phyloP scores from a whole-genome alignment of 2,113 vertebrate species.

The Himantopus leucocephalus region DNA sequence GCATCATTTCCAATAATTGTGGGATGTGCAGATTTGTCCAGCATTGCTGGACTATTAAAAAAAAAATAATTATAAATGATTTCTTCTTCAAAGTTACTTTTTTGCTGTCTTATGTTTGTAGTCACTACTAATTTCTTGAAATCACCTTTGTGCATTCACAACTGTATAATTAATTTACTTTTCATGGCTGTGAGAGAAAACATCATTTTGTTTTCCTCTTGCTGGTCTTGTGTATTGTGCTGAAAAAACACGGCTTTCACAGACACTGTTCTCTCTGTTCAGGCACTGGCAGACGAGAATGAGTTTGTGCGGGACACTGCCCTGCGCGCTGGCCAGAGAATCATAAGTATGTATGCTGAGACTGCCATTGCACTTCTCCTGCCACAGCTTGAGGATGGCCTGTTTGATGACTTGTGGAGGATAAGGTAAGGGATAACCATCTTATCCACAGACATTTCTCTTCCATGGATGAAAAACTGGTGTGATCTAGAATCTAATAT shows the following conservation, averaged over 20 bases:
- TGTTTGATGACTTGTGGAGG: conserved; percentile 97
- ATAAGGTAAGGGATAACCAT: conserved; percentile 80
- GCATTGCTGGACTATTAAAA: neutral
- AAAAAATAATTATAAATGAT: neutral
- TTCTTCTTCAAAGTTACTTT: neutral
- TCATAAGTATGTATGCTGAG: conserved; percentile 97
- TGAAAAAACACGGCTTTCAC: neutral
- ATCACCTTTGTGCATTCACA: neutral
- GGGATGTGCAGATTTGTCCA: neutral
- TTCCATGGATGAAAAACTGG: neutral
- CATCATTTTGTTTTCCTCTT: neutral
- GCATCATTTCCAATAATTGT: neutral
- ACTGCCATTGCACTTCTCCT: conserved; percentile 92
- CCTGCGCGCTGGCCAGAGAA: conserved; percentile 89
- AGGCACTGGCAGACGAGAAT: conserved; percentile 97
- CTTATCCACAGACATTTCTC: neutral
- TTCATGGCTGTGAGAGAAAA: neutral
- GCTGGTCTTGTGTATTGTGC: neutral
- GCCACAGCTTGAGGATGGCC: conserved; percentile 96
- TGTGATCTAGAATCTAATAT: neutral
- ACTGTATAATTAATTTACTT: neutral
- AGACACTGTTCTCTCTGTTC: neutral
- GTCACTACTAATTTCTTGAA: neutral
- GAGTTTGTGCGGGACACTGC: conserved; percentile 98
- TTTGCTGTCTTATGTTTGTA: neutral